Evolutionary conservation across 2,113 vertebrate species (phyloP).

Genomic region (Furnarius figulus): DNA sequence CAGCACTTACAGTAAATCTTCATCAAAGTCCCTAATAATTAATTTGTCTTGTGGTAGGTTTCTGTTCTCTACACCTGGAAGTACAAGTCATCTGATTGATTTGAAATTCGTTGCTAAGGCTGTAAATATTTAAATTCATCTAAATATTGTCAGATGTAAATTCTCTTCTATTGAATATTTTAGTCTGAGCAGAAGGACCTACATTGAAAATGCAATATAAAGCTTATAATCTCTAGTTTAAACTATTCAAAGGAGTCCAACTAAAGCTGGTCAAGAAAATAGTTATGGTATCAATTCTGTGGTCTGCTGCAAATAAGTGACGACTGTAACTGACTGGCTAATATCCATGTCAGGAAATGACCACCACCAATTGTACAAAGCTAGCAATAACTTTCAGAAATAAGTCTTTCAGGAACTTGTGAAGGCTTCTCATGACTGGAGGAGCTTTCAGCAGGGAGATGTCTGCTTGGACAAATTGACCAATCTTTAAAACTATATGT

Average conservation of each 20-base stretch:
- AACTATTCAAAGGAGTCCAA: not conserved
- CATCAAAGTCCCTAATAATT: not conserved
- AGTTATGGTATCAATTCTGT: not conserved
- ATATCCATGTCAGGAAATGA: not conserved
- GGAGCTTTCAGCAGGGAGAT: not conserved
- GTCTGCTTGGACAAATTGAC: not conserved
- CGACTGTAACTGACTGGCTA: not conserved
- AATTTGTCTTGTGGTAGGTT: not conserved
- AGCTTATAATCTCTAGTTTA: not conserved
- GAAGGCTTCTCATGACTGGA: not conserved
- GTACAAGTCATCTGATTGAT: not conserved
- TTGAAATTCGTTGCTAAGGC: not conserved
- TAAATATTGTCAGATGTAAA: not conserved
- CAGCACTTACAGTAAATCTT: not conserved
- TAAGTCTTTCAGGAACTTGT: not conserved
- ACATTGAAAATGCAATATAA: not conserved
- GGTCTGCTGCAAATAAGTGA: not conserved
- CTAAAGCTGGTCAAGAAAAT: not conserved
- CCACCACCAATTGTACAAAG: not conserved
- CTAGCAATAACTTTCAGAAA: not conserved
- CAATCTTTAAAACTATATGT: constrained; percentile 14
- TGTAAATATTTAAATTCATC: not conserved
- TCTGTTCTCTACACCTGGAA: not conserved
- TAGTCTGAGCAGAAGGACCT: not conserved
- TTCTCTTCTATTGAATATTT: not conserved